Evolutionary conservation across 2,113 vertebrate genomes (phyloP), one percentile per base, ranked within the genome.

Genomic region (Archilochus colubris): DNA sequence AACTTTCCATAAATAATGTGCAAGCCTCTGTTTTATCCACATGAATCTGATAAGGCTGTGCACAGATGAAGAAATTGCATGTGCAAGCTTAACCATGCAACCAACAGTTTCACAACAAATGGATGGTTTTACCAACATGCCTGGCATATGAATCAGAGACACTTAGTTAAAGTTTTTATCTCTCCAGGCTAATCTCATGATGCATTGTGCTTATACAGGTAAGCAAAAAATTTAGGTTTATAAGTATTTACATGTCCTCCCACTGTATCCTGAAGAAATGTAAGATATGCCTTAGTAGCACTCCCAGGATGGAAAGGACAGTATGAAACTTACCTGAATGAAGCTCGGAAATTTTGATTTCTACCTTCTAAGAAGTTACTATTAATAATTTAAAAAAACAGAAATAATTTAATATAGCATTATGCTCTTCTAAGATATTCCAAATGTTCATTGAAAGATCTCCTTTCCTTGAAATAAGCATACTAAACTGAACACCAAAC

Each of bases 1-100:
- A 88, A 22, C 72, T 89, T 91, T 40, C 85, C 88, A 81, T 80
- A 95, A 95, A 86, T 63, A 83, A 76, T 74, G 38, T 9, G 18
- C 27, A 77, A 77, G 70, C 28, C 20, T 77, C 62, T 88, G 59
- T 77, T 94, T 91, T 86, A 75, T 66, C 61, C 72, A 86, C 72
- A 53, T 25, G 86, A 20, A 82, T 80, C 91, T 86, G 93, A 18
- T 85, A 79, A 82, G 43, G 27, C 54, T 67, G 31, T 77, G 38
- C 75, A 63, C 38, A 19, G 44, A 53, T 1, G 1, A 93, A 73
- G 46, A 89, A 91, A 72, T 8, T 51, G 72, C 43, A 50, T 75
- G 44, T 80, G 64, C 75, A 85, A 82, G 82, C 31, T 80, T 70
- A 87, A 77, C 74, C 66, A 77, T 20, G 58, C 46, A 58, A 58